Conservation (phyloP, 2,888 invertebrate species). For the Scelioninae gen. 2 region DNA sequence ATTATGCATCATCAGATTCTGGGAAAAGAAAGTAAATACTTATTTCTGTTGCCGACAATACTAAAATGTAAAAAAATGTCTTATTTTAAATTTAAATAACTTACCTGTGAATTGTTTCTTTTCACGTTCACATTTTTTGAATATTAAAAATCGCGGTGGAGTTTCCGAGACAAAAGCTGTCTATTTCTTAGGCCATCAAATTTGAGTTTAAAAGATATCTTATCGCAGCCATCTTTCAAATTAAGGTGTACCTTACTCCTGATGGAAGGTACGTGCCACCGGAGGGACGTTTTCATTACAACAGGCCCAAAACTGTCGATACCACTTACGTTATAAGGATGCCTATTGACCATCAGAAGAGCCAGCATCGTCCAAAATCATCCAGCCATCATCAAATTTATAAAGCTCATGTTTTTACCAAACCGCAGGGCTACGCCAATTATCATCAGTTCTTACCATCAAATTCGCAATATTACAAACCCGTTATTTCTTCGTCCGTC, state of each 20-base stretch:
- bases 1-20: too few species aligned
- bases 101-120: too few species aligned
- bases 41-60: too few species aligned
- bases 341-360: constrained; percentile 63
- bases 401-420: constrained; percentile 45
- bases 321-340: constrained; percentile 79
- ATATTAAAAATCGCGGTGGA: too few species aligned
- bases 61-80: too few species aligned
- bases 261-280: constrained; percentile 77
- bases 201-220: too few species aligned
- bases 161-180: too few species aligned
- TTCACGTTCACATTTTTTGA: too few species aligned
- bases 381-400: constrained; percentile 24
- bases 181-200: too few species aligned
- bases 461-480: constrained; percentile 64
- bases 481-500: constrained; percentile 64
- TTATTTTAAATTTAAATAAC: too few species aligned
- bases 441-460: constrained; percentile 54
- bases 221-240: constrained; percentile 32
- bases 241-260: constrained; percentile 76
- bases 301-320: constrained; percentile 76
- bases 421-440: constrained; percentile 63
- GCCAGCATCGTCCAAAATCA: neutral
- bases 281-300: constrained; percentile 76
- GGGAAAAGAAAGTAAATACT: too few species aligned